Conservation (phyloP, 2,888 invertebrate genomes). For the Pristionchus fissidentatus region DNA sequence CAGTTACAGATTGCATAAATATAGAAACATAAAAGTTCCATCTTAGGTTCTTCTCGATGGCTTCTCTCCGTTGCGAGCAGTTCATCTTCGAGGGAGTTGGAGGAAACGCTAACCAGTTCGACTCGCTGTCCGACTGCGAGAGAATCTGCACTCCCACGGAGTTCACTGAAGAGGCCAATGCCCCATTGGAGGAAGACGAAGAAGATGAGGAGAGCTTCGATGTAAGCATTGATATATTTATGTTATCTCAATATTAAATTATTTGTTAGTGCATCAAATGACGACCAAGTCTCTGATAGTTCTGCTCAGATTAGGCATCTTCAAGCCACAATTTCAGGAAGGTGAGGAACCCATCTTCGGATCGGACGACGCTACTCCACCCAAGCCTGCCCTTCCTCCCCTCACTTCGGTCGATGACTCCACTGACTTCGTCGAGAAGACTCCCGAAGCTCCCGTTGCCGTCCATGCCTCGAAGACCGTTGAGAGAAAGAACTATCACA, state of each 20-base stretch:
- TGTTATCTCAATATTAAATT: background rate
- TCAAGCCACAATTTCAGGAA: too few species aligned
- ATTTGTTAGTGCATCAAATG: background rate
- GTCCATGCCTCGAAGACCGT: constrained; percentile 46
- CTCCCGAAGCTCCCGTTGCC: background rate
- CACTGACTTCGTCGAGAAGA: constrained; percentile 41
- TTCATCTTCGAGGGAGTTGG: constrained; percentile 73
- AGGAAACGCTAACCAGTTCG: constrained; percentile 73
- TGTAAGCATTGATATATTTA: background rate
- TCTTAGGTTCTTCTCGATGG: constrained; percentile 70
- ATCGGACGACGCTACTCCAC: constrained; percentile 28
- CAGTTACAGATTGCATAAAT: background rate
- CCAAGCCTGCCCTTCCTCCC: background rate
- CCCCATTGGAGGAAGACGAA: background rate
- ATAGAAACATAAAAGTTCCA: too few species aligned
- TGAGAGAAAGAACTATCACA: constrained; percentile 38
- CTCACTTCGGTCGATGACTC: constrained; percentile 42
- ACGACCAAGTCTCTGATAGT: background rate
- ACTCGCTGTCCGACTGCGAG: constrained; percentile 69
- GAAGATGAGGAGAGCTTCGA: constrained; percentile 25
- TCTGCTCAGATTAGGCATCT: too few species aligned
- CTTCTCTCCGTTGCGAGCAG: constrained; percentile 73
- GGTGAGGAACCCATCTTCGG: constrained; percentile 20
- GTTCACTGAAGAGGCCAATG: constrained; percentile 16
- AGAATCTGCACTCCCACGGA: constrained; percentile 60